A percentile compares a stretch with the other conserved stretches of the same genome.
Evolutionary conservation across 2,797 vertebrate species (phyloP).

Genomic region (Falco berigora): DNA sequence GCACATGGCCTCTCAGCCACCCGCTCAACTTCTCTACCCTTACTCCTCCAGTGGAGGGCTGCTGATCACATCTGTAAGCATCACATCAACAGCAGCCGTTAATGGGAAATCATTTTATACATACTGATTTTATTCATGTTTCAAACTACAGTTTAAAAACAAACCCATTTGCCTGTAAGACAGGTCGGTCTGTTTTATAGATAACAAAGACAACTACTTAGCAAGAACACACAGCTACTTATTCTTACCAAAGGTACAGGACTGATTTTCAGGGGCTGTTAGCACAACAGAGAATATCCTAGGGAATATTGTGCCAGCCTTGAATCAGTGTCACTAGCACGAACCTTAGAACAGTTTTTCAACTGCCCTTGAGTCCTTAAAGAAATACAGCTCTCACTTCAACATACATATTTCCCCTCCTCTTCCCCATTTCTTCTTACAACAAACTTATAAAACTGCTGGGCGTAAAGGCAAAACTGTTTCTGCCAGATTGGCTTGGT

Average conservation of each 20-base stretch:
- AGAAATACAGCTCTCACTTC: neutral
- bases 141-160: neutral
- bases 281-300: neutral
- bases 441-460: neutral
- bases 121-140: neutral
- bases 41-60: neutral
- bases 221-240: neutral
- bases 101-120: neutral
- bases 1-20: neutral
- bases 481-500: neutral
- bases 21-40: neutral
- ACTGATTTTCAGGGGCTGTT: neutral
- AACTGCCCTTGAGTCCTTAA: neutral
- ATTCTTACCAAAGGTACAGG: neutral
- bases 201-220: neutral
- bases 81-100: neutral
- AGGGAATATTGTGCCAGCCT: neutral
- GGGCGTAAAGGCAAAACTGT: neutral
- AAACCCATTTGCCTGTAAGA: neutral
- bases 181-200: rapidly evolving
- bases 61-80: neutral
- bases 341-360: neutral
- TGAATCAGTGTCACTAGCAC: neutral
- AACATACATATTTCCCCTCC: neutral
- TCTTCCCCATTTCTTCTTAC: neutral